phyloP scores from a whole-genome alignment of 2,113 vertebrate species.

The Cisticola juncidis region DNA sequence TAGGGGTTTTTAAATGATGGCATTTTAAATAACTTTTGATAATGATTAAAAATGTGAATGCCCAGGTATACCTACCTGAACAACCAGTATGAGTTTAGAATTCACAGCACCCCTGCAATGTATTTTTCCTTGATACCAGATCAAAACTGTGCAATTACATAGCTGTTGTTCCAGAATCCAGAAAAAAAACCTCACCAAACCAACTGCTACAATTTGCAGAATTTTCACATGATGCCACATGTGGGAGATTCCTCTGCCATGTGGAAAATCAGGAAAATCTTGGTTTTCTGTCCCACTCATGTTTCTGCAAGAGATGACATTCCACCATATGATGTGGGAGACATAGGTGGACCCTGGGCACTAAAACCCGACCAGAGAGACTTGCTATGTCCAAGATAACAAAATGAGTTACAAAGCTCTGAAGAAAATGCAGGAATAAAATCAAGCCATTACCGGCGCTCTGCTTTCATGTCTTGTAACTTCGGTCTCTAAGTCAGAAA shows the following conservation, averaged over 20 bases:
- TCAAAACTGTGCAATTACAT: neutral
- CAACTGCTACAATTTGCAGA: neutral
- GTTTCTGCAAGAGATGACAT: neutral
- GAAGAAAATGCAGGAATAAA: neutral
- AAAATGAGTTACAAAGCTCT: neutral
- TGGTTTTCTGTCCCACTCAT: neutral
- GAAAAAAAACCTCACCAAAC: accelerated
- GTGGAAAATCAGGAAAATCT: neutral
- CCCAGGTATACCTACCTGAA: neutral
- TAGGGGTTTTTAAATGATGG: accelerated
- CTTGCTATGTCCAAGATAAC: neutral
- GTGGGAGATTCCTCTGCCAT: neutral
- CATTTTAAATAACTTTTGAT: neutral
- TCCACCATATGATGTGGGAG: accelerated
- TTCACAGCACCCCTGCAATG: neutral
- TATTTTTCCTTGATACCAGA: neutral
- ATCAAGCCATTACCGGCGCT: neutral
- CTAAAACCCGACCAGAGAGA: neutral
- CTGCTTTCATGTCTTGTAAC: neutral
- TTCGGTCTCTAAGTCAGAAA: neutral
- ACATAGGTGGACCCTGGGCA: neutral
- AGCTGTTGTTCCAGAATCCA: neutral
- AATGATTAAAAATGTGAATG: neutral
- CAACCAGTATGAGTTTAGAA: neutral
- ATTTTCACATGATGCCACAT: neutral